These are phyloP conservation scores for Drosophila burlai DNA, from an alignment of 1,140 invertebrate species.

Conservation along the genomic window DNA sequence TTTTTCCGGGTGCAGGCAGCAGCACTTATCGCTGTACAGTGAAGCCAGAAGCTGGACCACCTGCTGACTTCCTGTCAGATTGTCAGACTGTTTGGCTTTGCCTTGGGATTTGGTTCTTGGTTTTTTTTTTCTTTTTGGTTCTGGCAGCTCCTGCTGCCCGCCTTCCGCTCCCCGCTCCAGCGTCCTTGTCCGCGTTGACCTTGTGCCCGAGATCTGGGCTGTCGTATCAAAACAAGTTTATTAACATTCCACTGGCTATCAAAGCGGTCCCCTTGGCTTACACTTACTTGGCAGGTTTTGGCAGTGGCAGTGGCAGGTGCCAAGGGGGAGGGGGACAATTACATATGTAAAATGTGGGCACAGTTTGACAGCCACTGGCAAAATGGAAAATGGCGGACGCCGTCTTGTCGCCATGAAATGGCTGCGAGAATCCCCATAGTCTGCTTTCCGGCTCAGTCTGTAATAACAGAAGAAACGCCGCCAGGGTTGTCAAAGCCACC, in stretches of 20 bases:
- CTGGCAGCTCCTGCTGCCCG: neutral
- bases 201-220: constrained; percentile 55
- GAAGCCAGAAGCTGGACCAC: constrained; percentile 51
- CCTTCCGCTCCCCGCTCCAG: neutral
- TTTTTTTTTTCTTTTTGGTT: neutral
- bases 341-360: constrained; percentile 56
- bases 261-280: constrained; percentile 14
- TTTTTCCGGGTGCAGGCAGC: constrained; percentile 21
- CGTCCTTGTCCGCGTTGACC: constrained; percentile 73
- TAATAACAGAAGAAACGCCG: neutral
- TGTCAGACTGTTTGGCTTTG: constrained; percentile 35
- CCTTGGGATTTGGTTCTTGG: neutral
- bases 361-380: constrained; percentile 46
- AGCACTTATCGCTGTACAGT: constrained; percentile 24
- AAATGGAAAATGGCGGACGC: constrained; percentile 25
- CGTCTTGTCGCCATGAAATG: constrained; percentile 54
- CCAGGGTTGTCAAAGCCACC: constrained; percentile 7
- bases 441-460: constrained; percentile 1
- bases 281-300: constrained; percentile 1
- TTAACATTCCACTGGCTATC: constrained; percentile 55
- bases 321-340: constrained; percentile 27
- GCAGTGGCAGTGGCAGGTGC: constrained; percentile 35
- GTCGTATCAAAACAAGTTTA: constrained; percentile 77
- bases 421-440: constrained; percentile 9
- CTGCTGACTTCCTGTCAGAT: constrained; percentile 62